Conservation (phyloP, 2,113 vertebrate species). For the Alouatta palliata region DNA sequence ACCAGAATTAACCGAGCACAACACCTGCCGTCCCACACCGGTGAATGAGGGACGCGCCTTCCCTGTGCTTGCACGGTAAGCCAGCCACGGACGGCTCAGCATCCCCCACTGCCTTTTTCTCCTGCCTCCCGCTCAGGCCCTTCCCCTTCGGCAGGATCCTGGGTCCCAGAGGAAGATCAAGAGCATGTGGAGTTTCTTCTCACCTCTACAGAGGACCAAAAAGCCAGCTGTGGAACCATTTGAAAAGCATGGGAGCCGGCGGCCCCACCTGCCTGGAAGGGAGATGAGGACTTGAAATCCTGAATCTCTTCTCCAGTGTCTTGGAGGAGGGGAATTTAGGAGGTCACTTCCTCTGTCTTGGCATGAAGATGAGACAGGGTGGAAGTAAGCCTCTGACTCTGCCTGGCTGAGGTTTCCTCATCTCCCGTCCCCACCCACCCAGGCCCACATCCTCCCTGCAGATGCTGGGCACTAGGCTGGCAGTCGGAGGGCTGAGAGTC, state of each 20-base stretch:
- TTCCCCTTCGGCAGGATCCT: background rate
- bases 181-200: background rate
- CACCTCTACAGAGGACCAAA: background rate
- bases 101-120: background rate
- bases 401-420: background rate
- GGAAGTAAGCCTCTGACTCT: background rate
- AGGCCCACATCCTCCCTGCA: background rate
- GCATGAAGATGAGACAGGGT: background rate
- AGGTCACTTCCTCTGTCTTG: background rate
- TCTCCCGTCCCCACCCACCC: background rate
- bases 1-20: background rate
- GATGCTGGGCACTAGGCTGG: background rate
- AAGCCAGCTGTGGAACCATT: background rate
- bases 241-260: rapidly evolving
- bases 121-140: background rate
- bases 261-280: background rate
- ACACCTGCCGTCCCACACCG: rapidly evolving
- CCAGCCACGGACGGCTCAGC: background rate
- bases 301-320: background rate
- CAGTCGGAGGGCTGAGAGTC: background rate
- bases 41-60: background rate
- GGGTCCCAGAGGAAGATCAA: no score
- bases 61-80: background rate
- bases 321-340: background rate
- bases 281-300: background rate